Base-by-base conservation (phyloP, 2,888 invertebrate genomes). In the Phyto melanocephala region DNA sequence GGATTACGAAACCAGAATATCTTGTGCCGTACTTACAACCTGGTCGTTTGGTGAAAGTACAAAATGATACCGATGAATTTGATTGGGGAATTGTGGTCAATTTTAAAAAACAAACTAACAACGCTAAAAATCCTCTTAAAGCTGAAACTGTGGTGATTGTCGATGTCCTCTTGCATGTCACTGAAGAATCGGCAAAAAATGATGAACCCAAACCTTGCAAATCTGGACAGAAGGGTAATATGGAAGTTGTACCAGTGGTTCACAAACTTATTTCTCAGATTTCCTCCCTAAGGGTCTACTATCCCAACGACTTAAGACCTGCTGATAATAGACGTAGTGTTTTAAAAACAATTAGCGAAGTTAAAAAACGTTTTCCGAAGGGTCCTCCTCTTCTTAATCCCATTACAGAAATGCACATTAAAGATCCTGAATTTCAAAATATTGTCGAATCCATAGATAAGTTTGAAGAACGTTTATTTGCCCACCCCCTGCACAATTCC, bases 31-130 rank as follows among this genome's bases (percentile, higher is more conserved):
- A 98, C 92, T 92, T 99, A 77, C 97, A 98, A 90, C 97, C 98
- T 0, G 99, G 99, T 0, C 93, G 99, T 87, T 92, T 99, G 87
- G 93, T 99, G 13, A 96, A 97, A 92, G 97, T 98, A 89, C 95
- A 96, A 92, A 95, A 95, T 85, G 95, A 95, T 54, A 94, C 94
- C 40, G 93, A 95, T 85, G 96, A 97, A 88, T 99, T 97, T 90
- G 99, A 98, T 87, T 99, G 99, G 99, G 98, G 98, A 11, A 96
- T 97, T 60, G 95, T 99, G 68, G 94, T 99, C 1, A 98, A 98
- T 91, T 98, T 97, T 89, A 95, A 96, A 87, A 96, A 96, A 87
- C 95, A 94, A 85, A 91, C 88, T 0, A 87, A 86, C 22, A 91
- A 91, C 52, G 92, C 91, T 50, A 89, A 88, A 52, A 93, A 93